Base-by-base conservation (phyloP, 2,113 vertebrate genomes). In the Xiphophorus maculatus region DNA sequence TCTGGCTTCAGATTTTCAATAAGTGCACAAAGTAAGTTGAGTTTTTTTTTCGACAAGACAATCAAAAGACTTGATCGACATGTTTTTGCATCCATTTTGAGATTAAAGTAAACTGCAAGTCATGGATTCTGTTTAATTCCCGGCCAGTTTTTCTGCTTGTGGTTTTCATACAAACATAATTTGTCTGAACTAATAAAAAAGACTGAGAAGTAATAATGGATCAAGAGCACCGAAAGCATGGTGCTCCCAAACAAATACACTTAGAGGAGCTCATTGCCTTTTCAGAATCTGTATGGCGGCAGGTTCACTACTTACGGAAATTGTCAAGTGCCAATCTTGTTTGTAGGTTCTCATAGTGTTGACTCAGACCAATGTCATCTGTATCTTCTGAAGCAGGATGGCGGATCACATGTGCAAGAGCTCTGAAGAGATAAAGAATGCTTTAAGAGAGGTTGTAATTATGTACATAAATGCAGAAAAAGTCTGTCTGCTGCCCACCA, bases 331-430 rank as follows among this genome's bases (percentile, higher is more conserved):
- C 92, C 64, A 95, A 82, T 89, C 96, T 94, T 0, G 95, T 93
- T 67, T 97, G 95, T 91, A 97, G 95, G 91, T 96, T 98, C 84
- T 99, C 97, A 13, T 98, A 98, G 81, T 96, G 97, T 69, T 97
- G 97, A 67, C 89, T 95, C 0, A 97, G 95, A 40, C 96, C 96
- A 10, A 97, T 95, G 86, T 95, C 96, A 71, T 98, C 96, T 91
- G 94, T 92, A 6, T 95, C 96, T 84, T 97, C 94, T 51, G 96
- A 95, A 79, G 96, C 96, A 69, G 96, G 96, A 85, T 97, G 97
- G 72, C 96, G 94, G 95, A 99, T 97, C 75, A 98, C 98, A 67
- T 98, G 96, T 54, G 97, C 97, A 79, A 99, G 96, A 88, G 96
- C 96, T 91, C 98, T 99, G 87, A n/a, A 92, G 91, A 93, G 44